Conservation (phyloP, 2,113 vertebrate species). For the Rhynchopsitta pachyrhyncha region DNA sequence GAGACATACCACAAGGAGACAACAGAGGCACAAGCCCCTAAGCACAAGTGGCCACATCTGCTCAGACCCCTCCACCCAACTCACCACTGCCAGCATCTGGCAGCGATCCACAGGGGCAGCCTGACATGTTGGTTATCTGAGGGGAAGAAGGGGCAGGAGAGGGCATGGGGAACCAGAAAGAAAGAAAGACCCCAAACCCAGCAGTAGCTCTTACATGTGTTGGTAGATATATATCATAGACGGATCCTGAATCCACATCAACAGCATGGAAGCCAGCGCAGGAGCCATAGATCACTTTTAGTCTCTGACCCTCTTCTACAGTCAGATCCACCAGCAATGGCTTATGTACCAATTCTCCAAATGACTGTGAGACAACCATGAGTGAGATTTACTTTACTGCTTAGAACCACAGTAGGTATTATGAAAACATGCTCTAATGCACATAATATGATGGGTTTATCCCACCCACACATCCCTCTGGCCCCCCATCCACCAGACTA, state of each 20-base stretch:
- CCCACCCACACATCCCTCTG: not conserved
- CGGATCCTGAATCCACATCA: slow-evolving; percentile 95
- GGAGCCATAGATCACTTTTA: slow-evolving; percentile 98
- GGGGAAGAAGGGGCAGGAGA: not conserved
- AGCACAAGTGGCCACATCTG: not conserved
- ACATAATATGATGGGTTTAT: not conserved
- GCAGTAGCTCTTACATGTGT: slow-evolving; percentile 87
- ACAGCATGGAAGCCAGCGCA: slow-evolving; percentile 94
- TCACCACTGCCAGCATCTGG: not conserved
- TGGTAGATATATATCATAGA: slow-evolving; percentile 98
- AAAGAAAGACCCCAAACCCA: not conserved
- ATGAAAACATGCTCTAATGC: not conserved
- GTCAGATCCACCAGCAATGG: slow-evolving; percentile 96
- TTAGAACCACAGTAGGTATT: not conserved
- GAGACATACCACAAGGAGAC: not conserved
- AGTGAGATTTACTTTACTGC: not conserved
- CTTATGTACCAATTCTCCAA: slow-evolving; percentile 94
- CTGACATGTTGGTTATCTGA: not conserved
- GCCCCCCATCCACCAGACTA: not conserved
- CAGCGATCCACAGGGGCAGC: not conserved
- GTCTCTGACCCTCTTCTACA: slow-evolving; percentile 95
- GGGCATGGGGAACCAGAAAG: not conserved
- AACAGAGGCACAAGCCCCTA: not conserved
- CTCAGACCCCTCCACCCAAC: not conserved
- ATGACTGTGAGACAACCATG: slow-evolving; percentile 80